Evolutionary conservation across 2,797 vertebrate species (phyloP).

Genomic region (Emys orbicularis): DNA sequence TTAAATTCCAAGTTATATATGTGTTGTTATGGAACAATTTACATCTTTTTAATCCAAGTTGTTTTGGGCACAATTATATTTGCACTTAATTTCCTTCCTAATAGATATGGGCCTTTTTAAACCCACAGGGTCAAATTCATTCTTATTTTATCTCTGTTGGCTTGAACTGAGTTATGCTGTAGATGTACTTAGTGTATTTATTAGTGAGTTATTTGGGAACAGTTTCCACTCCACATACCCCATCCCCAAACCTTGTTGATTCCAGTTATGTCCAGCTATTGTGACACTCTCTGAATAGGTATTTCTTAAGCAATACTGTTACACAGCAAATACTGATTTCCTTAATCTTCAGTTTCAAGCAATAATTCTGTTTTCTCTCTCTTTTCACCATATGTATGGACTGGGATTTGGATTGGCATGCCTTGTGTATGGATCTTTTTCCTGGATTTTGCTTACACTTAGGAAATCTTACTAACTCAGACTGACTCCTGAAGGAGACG

Average conservation of each 20-base stretch:
- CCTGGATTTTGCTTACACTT: neutral
- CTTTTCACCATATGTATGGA: neutral
- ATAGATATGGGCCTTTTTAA: fast-evolving
- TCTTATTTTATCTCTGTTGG: neutral
- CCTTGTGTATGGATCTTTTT: neutral
- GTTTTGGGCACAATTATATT: neutral
- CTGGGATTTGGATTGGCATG: neutral
- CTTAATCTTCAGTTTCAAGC: neutral
- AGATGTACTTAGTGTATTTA: neutral
- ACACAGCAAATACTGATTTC: neutral
- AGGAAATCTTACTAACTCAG: neutral
- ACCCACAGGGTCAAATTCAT: neutral
- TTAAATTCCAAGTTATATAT: neutral
- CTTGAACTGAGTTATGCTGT: neutral
- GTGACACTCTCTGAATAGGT: neutral
- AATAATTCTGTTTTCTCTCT: neutral
- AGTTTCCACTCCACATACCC: neutral
- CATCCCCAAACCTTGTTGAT: neutral
- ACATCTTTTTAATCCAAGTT: neutral
- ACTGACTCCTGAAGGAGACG: neutral
- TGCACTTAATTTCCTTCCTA: neutral
- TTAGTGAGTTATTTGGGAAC: neutral
- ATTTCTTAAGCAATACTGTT: neutral
- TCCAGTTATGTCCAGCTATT: neutral
- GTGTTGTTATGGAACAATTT: neutral